phyloP scores from a whole-genome alignment of 2,113 vertebrate genomes.

The Sebastes fasciatus region DNA sequence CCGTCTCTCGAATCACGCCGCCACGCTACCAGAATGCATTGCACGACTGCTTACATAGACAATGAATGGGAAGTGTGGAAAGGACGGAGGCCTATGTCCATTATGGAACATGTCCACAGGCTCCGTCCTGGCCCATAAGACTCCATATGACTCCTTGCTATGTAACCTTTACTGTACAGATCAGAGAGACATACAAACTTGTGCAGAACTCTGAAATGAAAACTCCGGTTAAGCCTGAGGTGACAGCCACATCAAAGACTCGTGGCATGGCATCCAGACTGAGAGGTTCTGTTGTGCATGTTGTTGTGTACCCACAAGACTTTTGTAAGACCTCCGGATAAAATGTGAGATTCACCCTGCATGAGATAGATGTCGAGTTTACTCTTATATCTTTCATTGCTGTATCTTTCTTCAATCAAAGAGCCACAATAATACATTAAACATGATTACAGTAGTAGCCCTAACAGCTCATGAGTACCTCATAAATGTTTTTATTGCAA shows the following conservation, averaged over 20 bases:
- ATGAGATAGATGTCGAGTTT: not conserved
- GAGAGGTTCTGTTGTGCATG: not conserved
- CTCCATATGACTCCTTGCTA: not conserved
- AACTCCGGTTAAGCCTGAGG: not conserved
- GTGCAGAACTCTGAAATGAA: not conserved
- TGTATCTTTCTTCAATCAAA: not conserved
- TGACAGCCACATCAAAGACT: slow-evolving; percentile 20
- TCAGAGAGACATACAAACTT: not conserved
- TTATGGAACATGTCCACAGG: no score
- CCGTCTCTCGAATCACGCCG: no score
- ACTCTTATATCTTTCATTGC: not conserved
- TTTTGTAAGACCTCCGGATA: not conserved
- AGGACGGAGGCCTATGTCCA: no score
- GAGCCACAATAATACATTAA: not conserved
- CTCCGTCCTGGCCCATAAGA: no score
- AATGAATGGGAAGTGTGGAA: no score
- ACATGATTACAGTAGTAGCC: not conserved
- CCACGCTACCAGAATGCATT: no score
- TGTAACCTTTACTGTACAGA: not conserved
- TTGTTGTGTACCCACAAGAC: no score
- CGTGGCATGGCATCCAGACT: slow-evolving; percentile 1
- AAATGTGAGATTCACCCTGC: not conserved
- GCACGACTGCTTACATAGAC: no score
- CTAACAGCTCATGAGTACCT: not conserved
- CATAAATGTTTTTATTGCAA: slow-evolving; percentile 7